phyloP scores from a whole-genome alignment of 2,113 vertebrate genomes.

The Cebidichthys violaceus region DNA sequence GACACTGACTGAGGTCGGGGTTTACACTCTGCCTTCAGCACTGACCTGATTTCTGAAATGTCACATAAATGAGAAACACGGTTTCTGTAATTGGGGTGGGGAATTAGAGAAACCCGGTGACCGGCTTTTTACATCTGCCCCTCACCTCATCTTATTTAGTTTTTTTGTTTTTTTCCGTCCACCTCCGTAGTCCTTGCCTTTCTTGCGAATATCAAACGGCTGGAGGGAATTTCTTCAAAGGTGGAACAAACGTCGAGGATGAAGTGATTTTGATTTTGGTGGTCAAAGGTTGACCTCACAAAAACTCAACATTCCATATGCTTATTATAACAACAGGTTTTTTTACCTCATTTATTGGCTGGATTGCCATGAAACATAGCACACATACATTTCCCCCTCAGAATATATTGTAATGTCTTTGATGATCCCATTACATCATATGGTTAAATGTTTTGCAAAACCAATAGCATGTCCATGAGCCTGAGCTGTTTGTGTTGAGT shows the following conservation, averaged over 20 bases:
- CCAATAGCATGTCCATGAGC: no score
- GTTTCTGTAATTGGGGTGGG: neutral
- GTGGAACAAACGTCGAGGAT: neutral
- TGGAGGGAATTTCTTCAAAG: neutral
- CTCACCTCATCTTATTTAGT: neutral
- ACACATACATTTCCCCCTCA: no score
- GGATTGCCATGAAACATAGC: neutral
- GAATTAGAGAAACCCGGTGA: neutral
- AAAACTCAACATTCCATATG: neutral
- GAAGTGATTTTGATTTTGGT: neutral
- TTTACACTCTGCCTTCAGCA: neutral
- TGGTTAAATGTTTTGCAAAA: no score
- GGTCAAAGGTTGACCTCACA: neutral
- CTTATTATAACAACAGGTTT: no score
- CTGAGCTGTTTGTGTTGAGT: no score
- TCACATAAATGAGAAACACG: constrained; percentile 2
- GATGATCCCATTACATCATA: no score
- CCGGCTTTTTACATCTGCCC: neutral
- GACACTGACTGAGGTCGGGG: neutral
- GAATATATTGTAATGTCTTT: neutral
- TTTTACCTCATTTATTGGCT: neutral
- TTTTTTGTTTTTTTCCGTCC: neutral
- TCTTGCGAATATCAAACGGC: neutral
- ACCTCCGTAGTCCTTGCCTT: neutral
- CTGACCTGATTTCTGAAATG: constrained; percentile 13